A percentile compares a stretch with the other conserved stretches of the same genome.
Conservation (phyloP, 2,113 vertebrate genomes). For the Hyperopisus bebe region DNA sequence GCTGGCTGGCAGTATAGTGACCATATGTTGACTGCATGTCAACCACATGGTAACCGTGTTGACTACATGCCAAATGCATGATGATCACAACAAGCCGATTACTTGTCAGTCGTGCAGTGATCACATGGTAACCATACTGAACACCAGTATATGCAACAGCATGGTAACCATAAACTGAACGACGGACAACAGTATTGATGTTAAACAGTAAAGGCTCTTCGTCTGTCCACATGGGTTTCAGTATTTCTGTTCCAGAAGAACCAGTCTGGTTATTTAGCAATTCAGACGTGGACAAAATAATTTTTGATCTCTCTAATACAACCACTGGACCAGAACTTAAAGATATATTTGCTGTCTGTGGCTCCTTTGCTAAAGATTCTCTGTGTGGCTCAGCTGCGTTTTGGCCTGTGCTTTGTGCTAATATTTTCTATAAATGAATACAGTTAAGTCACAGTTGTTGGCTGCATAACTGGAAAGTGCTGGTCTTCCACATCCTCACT, state of each 20-base stretch:
- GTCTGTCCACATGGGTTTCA: not conserved
- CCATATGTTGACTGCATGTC: not conserved
- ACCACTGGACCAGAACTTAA: not conserved
- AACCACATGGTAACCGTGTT: not conserved
- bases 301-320: not conserved
- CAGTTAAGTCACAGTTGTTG: not conserved
- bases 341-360: not conserved
- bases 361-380: not conserved
- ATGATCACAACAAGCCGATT: not conserved
- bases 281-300: not conserved
- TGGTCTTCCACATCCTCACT: not conserved
- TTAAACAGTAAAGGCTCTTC: not conserved
- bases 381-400: not conserved
- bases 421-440: not conserved
- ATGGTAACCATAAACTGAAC: not conserved
- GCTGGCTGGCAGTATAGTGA: not conserved
- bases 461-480: not conserved
- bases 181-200: not conserved
- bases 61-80: not conserved
- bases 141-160: too few species aligned
- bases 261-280: not conserved
- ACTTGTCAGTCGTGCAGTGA: not conserved
- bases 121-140: not conserved
- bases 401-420: not conserved
- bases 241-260: not conserved